Conservation (phyloP, 2,113 vertebrate species). For the Leiothrix lutea region DNA sequence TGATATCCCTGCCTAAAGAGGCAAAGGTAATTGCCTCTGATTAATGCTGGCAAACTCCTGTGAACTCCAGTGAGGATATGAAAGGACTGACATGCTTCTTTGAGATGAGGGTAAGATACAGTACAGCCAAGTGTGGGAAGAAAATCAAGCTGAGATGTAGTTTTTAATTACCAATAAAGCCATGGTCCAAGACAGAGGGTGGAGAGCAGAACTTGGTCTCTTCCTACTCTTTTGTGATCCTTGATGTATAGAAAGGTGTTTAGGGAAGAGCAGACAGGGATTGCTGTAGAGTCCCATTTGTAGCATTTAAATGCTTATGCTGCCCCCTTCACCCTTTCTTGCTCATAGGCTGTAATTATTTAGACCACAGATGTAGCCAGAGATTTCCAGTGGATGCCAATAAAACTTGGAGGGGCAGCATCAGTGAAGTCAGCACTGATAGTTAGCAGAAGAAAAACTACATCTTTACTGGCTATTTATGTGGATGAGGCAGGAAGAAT, state of each 20-base stretch:
- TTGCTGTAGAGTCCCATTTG: background rate
- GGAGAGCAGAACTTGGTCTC: background rate
- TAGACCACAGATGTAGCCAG: background rate
- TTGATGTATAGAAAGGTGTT: background rate
- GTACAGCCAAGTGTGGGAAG: conserved; percentile 52
- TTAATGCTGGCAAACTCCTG: conserved; percentile 48
- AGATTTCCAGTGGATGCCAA: background rate
- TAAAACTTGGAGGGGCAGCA: background rate
- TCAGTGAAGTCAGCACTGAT: background rate
- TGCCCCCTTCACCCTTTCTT: background rate
- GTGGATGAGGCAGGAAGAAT: background rate
- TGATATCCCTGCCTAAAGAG: conserved; percentile 42
- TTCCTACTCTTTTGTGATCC: background rate
- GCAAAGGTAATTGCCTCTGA: conserved; percentile 49
- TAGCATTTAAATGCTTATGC: background rate
- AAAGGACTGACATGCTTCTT: conserved; percentile 45
- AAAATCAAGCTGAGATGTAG: conserved; percentile 48
- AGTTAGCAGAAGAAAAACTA: background rate
- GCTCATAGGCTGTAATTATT: background rate
- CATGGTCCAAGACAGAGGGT: background rate
- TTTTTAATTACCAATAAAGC: conserved; percentile 54
- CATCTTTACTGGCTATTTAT: background rate
- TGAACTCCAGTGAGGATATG: conserved; percentile 50
- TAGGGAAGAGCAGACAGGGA: background rate
- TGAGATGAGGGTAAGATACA: conserved; percentile 51